Evolutionary conservation across 2,888 invertebrate species (phyloP).

Genomic region (Tanaodytes sp.): DNA sequence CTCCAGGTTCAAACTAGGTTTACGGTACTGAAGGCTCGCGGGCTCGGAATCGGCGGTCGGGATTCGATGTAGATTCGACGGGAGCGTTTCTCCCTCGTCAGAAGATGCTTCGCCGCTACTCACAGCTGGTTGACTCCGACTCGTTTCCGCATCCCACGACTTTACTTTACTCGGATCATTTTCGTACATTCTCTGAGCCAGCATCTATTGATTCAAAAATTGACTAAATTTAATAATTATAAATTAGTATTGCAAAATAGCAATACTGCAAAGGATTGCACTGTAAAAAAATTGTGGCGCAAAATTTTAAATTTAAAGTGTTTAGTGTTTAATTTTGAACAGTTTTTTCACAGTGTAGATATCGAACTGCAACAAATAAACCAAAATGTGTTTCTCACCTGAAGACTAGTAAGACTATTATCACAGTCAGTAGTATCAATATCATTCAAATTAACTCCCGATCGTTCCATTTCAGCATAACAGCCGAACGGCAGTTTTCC

Average conservation of each 20-base stretch:
- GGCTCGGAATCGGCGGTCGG: conserved; percentile 55
- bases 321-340: too few relatives aligned
- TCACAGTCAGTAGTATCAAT: conserved; percentile 98
- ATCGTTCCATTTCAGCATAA: conserved; percentile 93
- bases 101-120: conserved; percentile 76
- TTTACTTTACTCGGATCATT: conserved; percentile 86
- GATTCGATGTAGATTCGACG: conserved; percentile 62
- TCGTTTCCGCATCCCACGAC: conserved; percentile 75
- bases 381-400: too few relatives aligned
- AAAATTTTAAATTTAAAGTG: too few relatives aligned
- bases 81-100: conserved; percentile 74
- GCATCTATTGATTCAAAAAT: conserved; percentile 76
- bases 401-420: conserved; percentile 90
- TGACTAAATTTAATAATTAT: not conserved
- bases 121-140: conserved; percentile 66
- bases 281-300: not conserved
- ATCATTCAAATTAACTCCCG: conserved; percentile 90
- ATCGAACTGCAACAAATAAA: too few relatives aligned
- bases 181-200: conserved; percentile 86
- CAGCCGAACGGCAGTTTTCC: conserved; percentile 95
- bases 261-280: too few relatives aligned
- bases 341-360: too few relatives aligned
- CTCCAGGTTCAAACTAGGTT: conserved; percentile 61
- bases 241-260: not conserved
- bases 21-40: conserved; percentile 56